Base-by-base conservation (phyloP, 2,797 vertebrate genomes). In the Eupleurogrammus muticus region DNA sequence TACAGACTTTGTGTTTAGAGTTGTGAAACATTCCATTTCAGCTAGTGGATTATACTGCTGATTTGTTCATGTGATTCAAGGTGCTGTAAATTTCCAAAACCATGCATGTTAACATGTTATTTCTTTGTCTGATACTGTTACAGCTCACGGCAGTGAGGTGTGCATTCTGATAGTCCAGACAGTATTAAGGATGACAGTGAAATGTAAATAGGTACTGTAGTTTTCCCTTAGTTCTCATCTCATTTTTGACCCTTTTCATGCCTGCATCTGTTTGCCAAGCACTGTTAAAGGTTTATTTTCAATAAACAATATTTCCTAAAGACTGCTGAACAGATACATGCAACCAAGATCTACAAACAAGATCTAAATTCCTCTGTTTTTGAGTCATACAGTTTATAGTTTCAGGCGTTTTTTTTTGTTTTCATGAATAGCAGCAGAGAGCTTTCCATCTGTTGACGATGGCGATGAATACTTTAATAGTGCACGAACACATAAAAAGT, bases 251-350 rank as follows among this genome's bases (percentile, higher is more conserved):
- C 51, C 59, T 21, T 54, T 32, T 47, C 9, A 35, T 69, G 40
- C 55, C 55, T 70, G 66, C 57, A 60, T 72, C 49, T 70, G 49
- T 76, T 78, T 71, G 8, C 71, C 40, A 54, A 50, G 10, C 51
- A 78, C 55, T 80, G 71, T 84, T 21, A 84, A 73, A 76, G 20
- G 58, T 51, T 34, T 61, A 52, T 80, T 84, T 87, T 86, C 66
- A 85, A 86, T 83, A 86, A 89, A 87, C 73, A 4, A 55, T 19
- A 52, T 70, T 77, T 81, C 42, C 60, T 51, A 32, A 82, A 83
- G 16, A 47, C 5, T 1, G 42, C 11, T 32, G 23, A 28, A 53
- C 13, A 59, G 16, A 20, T 24, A 12, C 2, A 7, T 19, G 17
- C 40, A 57, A 23, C 32, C 0, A 23, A 6, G 5, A 21, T 9